A percentile compares a stretch with the other conserved stretches of the same genome.
phyloP scores from a whole-genome alignment of 2,113 vertebrate species.

The Raphicerus campestris region DNA sequence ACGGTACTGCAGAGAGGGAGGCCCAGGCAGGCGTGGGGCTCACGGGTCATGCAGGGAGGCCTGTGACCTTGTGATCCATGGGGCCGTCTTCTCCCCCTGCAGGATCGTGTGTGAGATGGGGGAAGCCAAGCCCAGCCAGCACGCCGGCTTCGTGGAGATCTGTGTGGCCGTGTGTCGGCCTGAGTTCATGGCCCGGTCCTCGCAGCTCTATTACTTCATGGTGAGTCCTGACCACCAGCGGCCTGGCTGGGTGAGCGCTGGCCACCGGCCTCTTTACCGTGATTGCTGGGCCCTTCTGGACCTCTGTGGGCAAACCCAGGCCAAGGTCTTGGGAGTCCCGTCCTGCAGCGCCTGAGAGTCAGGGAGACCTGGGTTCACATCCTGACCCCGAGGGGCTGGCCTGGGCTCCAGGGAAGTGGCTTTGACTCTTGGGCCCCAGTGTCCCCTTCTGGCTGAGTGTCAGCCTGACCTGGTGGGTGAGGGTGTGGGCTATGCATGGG shows the following conservation, averaged over 20 bases:
- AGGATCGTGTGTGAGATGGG: constrained; percentile 99
- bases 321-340: neutral
- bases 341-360: accelerated
- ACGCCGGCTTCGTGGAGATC: constrained; percentile 92
- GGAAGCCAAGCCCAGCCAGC: constrained; percentile 94
- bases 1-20: neutral
- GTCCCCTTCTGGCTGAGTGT: neutral
- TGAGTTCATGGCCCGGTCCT: constrained; percentile 93
- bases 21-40: accelerated
- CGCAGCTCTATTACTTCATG: constrained; percentile 97
- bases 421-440: neutral
- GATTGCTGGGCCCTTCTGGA: neutral
- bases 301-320: neutral
- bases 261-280: too few species aligned
- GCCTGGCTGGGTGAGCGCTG: accelerated
- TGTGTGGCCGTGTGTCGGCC: constrained; percentile 92
- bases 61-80: neutral
- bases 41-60: neutral
- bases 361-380: neutral
- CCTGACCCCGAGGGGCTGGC: neutral
- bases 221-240: constrained; percentile 80
- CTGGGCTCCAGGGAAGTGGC: neutral
- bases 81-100: constrained; percentile 49
- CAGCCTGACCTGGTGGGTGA: neutral
- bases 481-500: accelerated